Evolutionary conservation across 1,140 invertebrate species (phyloP).

Genomic region (Tetramorium simillimum): DNA sequence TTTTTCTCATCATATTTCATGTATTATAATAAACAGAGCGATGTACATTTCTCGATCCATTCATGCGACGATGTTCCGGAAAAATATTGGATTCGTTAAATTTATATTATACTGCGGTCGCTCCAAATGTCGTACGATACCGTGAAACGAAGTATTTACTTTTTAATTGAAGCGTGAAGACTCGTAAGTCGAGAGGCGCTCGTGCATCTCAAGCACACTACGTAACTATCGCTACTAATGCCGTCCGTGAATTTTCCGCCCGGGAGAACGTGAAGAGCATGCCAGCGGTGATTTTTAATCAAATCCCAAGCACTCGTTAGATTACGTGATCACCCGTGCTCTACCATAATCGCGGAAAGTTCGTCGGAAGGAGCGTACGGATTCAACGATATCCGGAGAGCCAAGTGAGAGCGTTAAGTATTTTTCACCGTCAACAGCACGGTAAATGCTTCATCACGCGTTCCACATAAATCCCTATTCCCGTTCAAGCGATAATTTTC

Average conservation of each 20-base stretch:
- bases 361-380: background rate
- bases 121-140: background rate
- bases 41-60: background rate
- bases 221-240: constrained; percentile 29
- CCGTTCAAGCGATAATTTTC: background rate
- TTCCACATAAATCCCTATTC: background rate
- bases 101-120: background rate
- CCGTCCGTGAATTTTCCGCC: background rate
- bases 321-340: constrained; percentile 2
- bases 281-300: constrained; percentile 54
- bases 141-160: background rate
- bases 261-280: constrained; percentile 27
- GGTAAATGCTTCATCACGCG: background rate
- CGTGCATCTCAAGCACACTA: constrained; percentile 18
- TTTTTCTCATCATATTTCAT: background rate
- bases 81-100: background rate
- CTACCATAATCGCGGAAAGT: constrained; percentile 3
- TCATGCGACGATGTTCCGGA: background rate
- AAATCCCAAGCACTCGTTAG: constrained; percentile 46
- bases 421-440: background rate
- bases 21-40: background rate
- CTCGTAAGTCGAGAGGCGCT: background rate
- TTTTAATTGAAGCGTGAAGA: constrained; percentile 9
- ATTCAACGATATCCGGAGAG: background rate
- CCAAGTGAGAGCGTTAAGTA: background rate